Evolutionary conservation across 1,140 invertebrate genomes (phyloP).

Genomic region (Sycophila sp.): DNA sequence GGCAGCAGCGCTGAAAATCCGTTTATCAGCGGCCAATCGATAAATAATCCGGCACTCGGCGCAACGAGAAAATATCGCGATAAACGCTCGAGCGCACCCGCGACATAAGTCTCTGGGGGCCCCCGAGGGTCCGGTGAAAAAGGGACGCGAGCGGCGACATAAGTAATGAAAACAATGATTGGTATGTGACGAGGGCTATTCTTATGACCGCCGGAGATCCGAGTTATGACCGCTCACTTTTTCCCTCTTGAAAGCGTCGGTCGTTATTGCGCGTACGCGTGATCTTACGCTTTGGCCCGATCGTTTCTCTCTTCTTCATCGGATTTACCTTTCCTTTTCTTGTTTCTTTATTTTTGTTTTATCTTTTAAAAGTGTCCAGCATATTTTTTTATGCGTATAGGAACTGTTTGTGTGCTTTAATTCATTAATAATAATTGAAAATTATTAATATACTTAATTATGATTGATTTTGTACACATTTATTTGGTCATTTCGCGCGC

Average conservation of each 20-base stretch:
- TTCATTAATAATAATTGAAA: conserved; percentile 11
- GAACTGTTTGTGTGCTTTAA: no score
- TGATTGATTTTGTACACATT: background rate
- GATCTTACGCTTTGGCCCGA: background rate
- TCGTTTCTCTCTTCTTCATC: no score
- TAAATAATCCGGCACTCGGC: conserved; percentile 29
- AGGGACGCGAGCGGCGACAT: conserved; percentile 27
- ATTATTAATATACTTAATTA: background rate
- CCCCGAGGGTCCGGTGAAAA: no score
- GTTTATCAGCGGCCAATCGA: conserved; percentile 20
- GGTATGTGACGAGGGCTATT: conserved; percentile 62
- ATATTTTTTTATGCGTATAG: no score
- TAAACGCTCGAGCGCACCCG: background rate
- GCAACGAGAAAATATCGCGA: conserved; percentile 10
- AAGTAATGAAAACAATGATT: conserved; percentile 65
- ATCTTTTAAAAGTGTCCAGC: no score
- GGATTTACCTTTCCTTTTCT: no score
- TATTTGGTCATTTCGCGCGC: no score
- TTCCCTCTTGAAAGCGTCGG: background rate
- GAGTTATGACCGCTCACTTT: conserved; percentile 52
- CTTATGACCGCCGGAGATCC: conserved; percentile 48
- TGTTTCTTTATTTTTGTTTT: background rate
- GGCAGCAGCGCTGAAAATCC: background rate
- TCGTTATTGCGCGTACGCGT: background rate
- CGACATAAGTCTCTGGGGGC: no score